Conservation (phyloP, 30 jellyfish, hydroid and myxozoan species). For the Turritopsis rubra region DNA sequence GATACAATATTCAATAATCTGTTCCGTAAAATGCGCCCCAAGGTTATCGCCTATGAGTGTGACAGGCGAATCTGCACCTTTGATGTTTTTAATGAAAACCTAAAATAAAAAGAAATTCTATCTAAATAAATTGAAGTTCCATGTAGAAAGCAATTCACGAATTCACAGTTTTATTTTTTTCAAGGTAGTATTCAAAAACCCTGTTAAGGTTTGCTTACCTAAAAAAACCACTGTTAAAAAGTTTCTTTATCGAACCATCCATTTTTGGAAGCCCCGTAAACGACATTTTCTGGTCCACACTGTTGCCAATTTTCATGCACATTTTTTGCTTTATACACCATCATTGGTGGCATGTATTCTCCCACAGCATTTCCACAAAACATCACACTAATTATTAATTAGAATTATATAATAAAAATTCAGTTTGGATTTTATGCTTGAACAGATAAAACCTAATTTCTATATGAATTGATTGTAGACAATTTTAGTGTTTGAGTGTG, state of each 20-base stretch:
- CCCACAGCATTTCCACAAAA: neutral
- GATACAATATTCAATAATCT: neutral
- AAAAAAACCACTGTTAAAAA: neutral
- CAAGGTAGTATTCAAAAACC: neutral
- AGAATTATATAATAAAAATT: too few relatives aligned
- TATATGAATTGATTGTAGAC: too few relatives aligned
- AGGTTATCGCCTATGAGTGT: neutral
- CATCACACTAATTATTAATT: neutral
- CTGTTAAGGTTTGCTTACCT: neutral
- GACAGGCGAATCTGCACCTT: neutral
- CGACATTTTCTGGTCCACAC: neutral
- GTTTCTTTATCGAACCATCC: neutral
- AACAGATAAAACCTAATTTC: neutral
- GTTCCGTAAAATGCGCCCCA: neutral
- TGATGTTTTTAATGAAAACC: neutral
- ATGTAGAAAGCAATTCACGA: neutral
- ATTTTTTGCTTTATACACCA: neutral
- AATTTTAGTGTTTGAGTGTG: too few relatives aligned
- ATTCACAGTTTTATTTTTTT: neutral
- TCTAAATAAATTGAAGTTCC: neutral
- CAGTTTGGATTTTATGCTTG: neutral
- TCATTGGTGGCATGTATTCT: neutral
- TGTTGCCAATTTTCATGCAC: neutral
- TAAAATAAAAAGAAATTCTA: neutral
- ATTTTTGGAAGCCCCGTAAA: neutral